Evolutionary conservation across 2,888 invertebrate genomes (phyloP), one percentile per base, ranked within the genome.

Genomic region (Cryptus viduatorius): DNA sequence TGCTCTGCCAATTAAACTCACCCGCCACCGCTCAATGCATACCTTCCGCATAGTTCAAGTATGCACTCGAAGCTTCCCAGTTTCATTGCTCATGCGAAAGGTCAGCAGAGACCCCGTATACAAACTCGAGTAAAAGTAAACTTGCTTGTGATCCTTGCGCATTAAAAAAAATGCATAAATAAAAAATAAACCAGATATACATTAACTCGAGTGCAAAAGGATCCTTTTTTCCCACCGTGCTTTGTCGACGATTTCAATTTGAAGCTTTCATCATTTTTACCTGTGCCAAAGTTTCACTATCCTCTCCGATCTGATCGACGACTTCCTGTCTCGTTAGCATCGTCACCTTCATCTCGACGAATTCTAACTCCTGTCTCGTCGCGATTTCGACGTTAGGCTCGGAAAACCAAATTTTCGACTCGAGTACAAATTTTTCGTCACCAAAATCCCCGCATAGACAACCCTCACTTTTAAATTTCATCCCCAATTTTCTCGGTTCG

Each of bases 51-150:
- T 79, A 65, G 50, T 56, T 68, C 67, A 64, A 61, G 64, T 81
- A 31, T 50, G 50, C 73, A 84, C 81, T 84, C 65, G 73, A 37
- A 16, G 42, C 68, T 48, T n/a, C 50, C 69, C 64, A 67, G 31
- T 79, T 79, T 50, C 71, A 50, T 78, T 69, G 78, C 64, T 81
- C 84, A 84, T 84, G 84, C 84, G 69, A 84, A 77, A 84, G 78
- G 72, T 81, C 73, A 69, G 24, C 71, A 42, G 56, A 48, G 65
- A 5, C 61, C 77, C 79, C 68, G 29, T 73, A 31, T 56, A 56
- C 56, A 73, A 65, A 77, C 67, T 56, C 72, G 53, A 84, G 37
- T 53, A 76, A 4, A 64, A 64, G 50, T 53, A 76, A 67, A 59
- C 19, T 7, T 61, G 48, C 75, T 76, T 48, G 37, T n/a, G 16